Conservation (phyloP, 2,797 vertebrate genomes). For the Sebastes matsubarae region DNA sequence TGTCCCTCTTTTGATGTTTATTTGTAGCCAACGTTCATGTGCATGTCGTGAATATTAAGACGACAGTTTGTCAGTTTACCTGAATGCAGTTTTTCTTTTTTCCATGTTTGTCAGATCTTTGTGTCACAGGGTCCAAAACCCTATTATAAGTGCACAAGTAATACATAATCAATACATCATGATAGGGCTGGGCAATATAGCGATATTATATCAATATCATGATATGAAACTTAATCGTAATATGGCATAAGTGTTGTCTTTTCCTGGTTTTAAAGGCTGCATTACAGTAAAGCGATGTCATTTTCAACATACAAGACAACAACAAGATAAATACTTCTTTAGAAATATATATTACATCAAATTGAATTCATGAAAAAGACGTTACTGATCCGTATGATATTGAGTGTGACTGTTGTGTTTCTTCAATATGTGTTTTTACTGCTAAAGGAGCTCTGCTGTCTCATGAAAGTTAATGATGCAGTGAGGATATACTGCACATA, state of each 20-base stretch:
- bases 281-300: too few species aligned
- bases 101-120: background rate
- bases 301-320: fast-evolving
- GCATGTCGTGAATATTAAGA: slow-evolving; percentile 7
- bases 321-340: background rate
- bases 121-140: background rate
- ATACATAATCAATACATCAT: too few species aligned
- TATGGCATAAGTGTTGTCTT: too few species aligned
- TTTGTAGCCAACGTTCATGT: background rate
- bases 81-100: background rate
- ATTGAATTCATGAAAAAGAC: background rate
- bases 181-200: too few species aligned
- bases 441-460: background rate
- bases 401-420: background rate
- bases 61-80: background rate
- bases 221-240: too few species aligned
- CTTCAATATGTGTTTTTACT: background rate
- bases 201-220: too few species aligned
- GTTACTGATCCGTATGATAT: background rate
- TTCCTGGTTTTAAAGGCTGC: too few species aligned
- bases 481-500: background rate
- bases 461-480: background rate
- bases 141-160: background rate
- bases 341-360: background rate
- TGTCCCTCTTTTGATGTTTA: background rate